Conservation (phyloP, 2,888 invertebrate species). For the Agrotis exclamationis region DNA sequence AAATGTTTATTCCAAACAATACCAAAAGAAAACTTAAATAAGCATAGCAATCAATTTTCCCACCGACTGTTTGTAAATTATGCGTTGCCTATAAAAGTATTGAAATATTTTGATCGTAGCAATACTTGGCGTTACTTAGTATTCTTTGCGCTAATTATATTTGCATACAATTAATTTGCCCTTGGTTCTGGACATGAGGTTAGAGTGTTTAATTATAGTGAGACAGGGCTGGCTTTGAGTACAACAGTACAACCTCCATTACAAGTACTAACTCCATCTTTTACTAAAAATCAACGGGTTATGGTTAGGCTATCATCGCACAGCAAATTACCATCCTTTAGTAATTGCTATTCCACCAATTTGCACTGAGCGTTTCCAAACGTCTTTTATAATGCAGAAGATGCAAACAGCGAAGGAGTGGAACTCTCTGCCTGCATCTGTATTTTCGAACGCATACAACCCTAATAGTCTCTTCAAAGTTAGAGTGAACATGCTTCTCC, state of each 20-base stretch:
- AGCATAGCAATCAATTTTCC: slow-evolving; percentile 16
- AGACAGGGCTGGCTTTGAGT: slow-evolving; percentile 36
- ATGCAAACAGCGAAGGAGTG: no score
- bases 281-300: no score
- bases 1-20: not conserved
- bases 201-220: slow-evolving; percentile 27
- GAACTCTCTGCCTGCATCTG: no score
- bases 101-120: slow-evolving; percentile 45
- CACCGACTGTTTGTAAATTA: slow-evolving; percentile 32
- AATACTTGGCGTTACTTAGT: slow-evolving; percentile 34
- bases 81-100: slow-evolving; percentile 41
- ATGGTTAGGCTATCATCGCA: no score
- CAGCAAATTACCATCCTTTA: no score
- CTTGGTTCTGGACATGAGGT: slow-evolving; percentile 45
- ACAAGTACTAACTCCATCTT: no score
- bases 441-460: no score
- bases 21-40: slow-evolving; percentile 30
- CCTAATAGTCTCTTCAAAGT: no score
- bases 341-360: no score
- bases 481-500: no score
- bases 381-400: no score
- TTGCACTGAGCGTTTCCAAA: no score
- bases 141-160: slow-evolving; percentile 55
- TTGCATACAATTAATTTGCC: slow-evolving; percentile 66
- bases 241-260: not conserved